Percentiles rank a stretch among this genome's conserved stretches.
These are phyloP conservation scores for Pseudotriccus pelzelni DNA, from an alignment of 2,797 vertebrate species.

Conservation along the genomic window DNA sequence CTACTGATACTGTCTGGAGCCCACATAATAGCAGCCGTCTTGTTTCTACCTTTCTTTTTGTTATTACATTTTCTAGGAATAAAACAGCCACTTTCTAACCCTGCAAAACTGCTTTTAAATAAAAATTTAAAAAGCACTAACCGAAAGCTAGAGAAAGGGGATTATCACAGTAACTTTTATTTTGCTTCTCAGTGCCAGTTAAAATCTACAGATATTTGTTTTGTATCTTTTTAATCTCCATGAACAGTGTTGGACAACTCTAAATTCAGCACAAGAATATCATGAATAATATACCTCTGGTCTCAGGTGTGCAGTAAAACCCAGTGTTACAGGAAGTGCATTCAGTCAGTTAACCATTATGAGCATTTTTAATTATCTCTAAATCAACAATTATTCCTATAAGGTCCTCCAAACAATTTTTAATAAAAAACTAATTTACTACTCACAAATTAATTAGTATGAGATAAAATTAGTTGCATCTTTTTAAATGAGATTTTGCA, in stretches of 20 bases:
- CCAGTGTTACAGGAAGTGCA: background rate
- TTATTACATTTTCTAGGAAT: background rate
- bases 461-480: constrained; percentile 34
- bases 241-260: background rate
- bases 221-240: background rate
- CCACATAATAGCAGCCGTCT: background rate
- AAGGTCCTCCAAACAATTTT: constrained; percentile 31
- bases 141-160: background rate
- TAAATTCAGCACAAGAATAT: background rate
- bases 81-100: background rate
- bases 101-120: background rate
- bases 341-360: constrained; percentile 22
- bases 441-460: constrained; percentile 44
- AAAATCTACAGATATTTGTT: background rate
- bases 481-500: constrained; percentile 43
- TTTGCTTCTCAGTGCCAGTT: background rate
- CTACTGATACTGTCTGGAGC: background rate
- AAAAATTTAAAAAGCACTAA: background rate
- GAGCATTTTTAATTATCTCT: constrained; percentile 48
- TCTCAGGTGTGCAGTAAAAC: constrained; percentile 43
- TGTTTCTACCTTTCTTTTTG: background rate
- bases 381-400: constrained; percentile 55
- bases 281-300: background rate
- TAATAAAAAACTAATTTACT: constrained; percentile 47
- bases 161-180: background rate